Percentiles rank a stretch among this genome's conserved stretches.
phyloP scores from a whole-genome alignment of 23 tunicate genomes.

The Trididemnum clinides region DNA sequence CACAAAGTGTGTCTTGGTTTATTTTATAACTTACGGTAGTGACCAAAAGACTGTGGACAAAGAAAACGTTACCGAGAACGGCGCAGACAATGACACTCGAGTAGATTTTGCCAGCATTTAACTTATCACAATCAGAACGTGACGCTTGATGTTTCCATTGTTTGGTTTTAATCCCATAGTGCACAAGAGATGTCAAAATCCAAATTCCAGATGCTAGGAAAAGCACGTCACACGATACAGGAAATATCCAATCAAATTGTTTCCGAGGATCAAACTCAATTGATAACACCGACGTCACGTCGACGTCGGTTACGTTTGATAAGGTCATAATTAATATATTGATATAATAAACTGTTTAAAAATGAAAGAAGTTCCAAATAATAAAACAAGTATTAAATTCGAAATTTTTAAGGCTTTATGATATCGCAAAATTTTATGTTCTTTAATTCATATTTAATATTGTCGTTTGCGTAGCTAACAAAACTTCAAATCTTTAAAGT shows the following conservation, averaged over 20 bases:
- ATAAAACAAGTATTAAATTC: too few relatives aligned
- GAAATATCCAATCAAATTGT: slow-evolving; percentile 23
- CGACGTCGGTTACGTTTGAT: too few relatives aligned
- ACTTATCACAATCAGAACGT: neutral
- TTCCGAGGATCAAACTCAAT: neutral
- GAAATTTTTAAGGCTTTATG: too few relatives aligned
- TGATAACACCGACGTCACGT: too few relatives aligned
- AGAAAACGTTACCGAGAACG: slow-evolving; percentile 3
- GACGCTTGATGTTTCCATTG: slow-evolving; percentile 20
- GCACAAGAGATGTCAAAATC: slow-evolving; percentile 21
- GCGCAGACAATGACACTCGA: slow-evolving; percentile 40
- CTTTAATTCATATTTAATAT: too few relatives aligned
- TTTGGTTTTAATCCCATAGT: slow-evolving; percentile 34
- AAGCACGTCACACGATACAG: neutral
- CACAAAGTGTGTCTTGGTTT: slow-evolving; percentile 15
- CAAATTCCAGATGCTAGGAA: slow-evolving; percentile 12
- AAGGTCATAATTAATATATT: too few relatives aligned
- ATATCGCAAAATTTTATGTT: too few relatives aligned
- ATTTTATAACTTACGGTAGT: slow-evolving; percentile 9
- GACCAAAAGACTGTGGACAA: neutral
- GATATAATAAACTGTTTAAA: too few relatives aligned
- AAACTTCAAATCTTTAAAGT: too few relatives aligned
- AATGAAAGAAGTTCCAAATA: too few relatives aligned
- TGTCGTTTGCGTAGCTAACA: too few relatives aligned
- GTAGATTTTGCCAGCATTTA: slow-evolving; percentile 26